Base-by-base conservation (phyloP, 2,888 invertebrate genomes). In the Caenorhabditis japonica region DNA sequence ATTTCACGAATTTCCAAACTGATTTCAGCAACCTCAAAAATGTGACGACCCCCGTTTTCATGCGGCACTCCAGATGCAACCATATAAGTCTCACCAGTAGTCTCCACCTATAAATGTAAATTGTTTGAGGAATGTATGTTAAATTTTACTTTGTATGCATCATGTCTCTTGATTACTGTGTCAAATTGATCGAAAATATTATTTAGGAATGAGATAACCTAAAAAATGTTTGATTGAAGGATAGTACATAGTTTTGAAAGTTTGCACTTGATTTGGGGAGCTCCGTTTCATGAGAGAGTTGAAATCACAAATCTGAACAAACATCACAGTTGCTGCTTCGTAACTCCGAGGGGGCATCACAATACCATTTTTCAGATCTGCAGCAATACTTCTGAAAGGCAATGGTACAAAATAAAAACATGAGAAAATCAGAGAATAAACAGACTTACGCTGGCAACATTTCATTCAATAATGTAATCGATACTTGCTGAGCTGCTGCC, bases 1-100 rank as follows among this genome's bases (percentile, higher is more conserved):
- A 82, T 79, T 15, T 84, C 85, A 44, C 86, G 71, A 38, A 87
- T 74, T 39, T 84, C 76, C 41, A 86, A 60, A 21, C 87, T 84
- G 19, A 87, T 81, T 49, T 86, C 86, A 13, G 85, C 84, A 36
- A 86, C 84, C 43, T 86, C 87, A 49, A 82, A 84, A 12, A 86
- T 81, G 53, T 86, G 85, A 17, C 77, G 64, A 13, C 84, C 80
- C 8, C 71, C 85, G 51, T 86, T 86, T 43, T 86, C 85, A 21
- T 78, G 77, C 5, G 86, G 86, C 2, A 87, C 85, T 8, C 86
- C 86, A 4, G 83, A 83, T 3, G 83, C 86, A 3, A 86, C 86
- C 86, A 86, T 86, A 51, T 86, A 86, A 0, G 86, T 86, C 75
- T 84, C 81, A 30, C 81, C 81, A 21, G 81, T 79, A 0, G 81